Percentiles rank a stretch among this genome's conserved stretches.
These are phyloP conservation scores for Hirtodrosophila trivittata DNA, from an alignment of 2,888 invertebrate species.

Conservation along the genomic window DNA sequence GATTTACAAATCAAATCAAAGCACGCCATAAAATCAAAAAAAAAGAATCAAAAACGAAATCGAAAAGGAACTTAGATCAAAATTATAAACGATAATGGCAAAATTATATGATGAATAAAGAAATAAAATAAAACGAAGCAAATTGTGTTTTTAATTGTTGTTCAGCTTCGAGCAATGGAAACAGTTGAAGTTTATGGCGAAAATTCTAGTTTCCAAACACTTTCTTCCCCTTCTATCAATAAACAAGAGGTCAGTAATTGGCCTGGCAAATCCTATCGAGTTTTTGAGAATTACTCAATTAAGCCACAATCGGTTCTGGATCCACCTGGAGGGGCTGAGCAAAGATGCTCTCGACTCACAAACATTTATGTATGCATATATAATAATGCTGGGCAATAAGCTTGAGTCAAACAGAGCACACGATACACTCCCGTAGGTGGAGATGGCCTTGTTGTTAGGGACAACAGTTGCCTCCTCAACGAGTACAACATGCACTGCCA, in stretches of 20 bases:
- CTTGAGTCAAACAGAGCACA: constrained; percentile 14
- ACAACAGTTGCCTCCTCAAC: constrained; percentile 28
- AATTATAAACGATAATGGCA: constrained; percentile 69
- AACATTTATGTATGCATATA: constrained; percentile 30
- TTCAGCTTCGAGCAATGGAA: too few relatives aligned
- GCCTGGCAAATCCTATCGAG: neutral
- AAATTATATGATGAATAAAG: constrained; percentile 75
- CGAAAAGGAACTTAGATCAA: constrained; percentile 71
- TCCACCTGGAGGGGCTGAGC: neutral
- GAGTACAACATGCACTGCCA: too few relatives aligned
- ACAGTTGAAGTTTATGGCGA: too few relatives aligned
- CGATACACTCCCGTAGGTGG: constrained; percentile 11
- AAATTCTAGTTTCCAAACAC: too few relatives aligned
- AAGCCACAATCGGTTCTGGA: constrained; percentile 17
- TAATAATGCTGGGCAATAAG: constrained; percentile 51
- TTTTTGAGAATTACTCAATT: constrained; percentile 37
- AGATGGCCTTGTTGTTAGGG: constrained; percentile 43
- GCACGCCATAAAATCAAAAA: constrained; percentile 54
- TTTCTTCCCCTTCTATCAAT: too few relatives aligned
- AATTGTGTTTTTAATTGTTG: constrained; percentile 6
- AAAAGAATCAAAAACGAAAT: constrained; percentile 17
- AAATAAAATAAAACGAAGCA: constrained; percentile 51
- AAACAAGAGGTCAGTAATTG: neutral
- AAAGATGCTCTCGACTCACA: constrained; percentile 8
- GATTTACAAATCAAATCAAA: constrained; percentile 55